Base-by-base conservation (phyloP, 2,797 vertebrate genomes). In the Paramormyrops hopkinsi region DNA sequence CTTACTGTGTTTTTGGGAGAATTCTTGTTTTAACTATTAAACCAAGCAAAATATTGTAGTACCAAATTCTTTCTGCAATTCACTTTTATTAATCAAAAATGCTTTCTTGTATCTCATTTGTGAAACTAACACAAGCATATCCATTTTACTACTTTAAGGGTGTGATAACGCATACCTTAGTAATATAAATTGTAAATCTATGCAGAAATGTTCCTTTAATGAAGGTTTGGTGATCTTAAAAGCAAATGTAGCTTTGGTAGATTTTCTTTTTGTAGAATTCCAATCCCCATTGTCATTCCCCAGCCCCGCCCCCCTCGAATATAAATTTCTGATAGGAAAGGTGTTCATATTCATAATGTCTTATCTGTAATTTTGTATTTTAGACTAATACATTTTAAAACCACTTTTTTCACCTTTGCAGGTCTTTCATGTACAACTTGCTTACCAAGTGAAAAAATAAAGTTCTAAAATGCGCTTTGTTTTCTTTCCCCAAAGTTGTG, bases 121-220 rank as follows among this genome's bases (percentile, higher is more conserved):
- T 88, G 79, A 54, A 89, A 62, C 89, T 82, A 88, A 88, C 83
- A 46, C 88, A 59, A 88, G 46, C 88, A 88, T 90, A 83, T 84
- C 25, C 44, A 62, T 65, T 82, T 88, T 62, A 83, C 69, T n/a
- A 62, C 89, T 48, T 51, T 89, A 44, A 90, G 84, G 62, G 88
- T 76, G 54, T 48, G 87, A 62, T 89, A 51, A 54, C 12, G 46
- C 90, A 76, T 91, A 91, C 89, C 85, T 41, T 89, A 92, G 88
- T 90, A 92, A 93, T 89, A 92, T 50, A 65, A 93, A 92, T 92
- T 88, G 53, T 90, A 91, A 91, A 93, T 93, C 93, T 95, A 96
- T 96, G 95, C 95, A 95, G 94, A 94, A 91, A 91, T 89, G 76
- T 91, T 92, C 85, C 92, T 91, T 91, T 91, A 92, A 90, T 91